Evolutionary conservation across 2,797 vertebrate genomes (phyloP), one percentile per base, ranked within the genome.

Genomic region (Neoniphon sammara): DNA sequence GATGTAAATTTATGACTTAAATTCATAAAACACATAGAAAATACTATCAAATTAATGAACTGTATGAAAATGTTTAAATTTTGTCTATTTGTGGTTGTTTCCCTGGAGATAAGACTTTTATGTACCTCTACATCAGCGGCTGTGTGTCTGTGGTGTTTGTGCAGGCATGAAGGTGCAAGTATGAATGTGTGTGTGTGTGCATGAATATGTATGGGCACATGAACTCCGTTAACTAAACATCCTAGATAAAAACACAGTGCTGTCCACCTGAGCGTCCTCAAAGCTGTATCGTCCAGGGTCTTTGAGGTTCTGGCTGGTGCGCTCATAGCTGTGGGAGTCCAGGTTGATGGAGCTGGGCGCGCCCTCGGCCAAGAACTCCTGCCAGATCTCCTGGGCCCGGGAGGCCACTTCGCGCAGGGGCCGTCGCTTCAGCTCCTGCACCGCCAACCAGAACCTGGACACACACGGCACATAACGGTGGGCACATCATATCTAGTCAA

Each of bases 291-390:
- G 95, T 42, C 97, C 97, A 0, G 97, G 96, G 78, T 98, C 97
- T 89, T 96, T 97, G 87, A 98, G 94, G 80, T 98, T 98, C 90
- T 97, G 96, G 89, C 96, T 97, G 88, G 97, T 98, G 85, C 94
- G 95, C 89, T 98, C 97, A 60, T 97, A 98, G 92, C 96, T 98
- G 89, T 97, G 97, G 78, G 97, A 97, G 91, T 98, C 97, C 93
- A 98, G 91, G 90, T 98, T 98, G 94, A 98, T 98, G 80, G 97
- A 94, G 84, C 96, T 98, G 61, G 95, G 95, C 20, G 97, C 96
- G 11, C 97, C 97, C 23, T 97, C 96, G 18, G 97, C 96, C 75
- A 98, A 91, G 85, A 98, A 98, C 91, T 98, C 97, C 87, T 96
- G 95, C 97, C 97, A 98, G 89, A 98, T 98, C 92, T 98, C 96